phyloP scores from a whole-genome alignment of 2,113 vertebrate species.

The Prinia subflava region DNA sequence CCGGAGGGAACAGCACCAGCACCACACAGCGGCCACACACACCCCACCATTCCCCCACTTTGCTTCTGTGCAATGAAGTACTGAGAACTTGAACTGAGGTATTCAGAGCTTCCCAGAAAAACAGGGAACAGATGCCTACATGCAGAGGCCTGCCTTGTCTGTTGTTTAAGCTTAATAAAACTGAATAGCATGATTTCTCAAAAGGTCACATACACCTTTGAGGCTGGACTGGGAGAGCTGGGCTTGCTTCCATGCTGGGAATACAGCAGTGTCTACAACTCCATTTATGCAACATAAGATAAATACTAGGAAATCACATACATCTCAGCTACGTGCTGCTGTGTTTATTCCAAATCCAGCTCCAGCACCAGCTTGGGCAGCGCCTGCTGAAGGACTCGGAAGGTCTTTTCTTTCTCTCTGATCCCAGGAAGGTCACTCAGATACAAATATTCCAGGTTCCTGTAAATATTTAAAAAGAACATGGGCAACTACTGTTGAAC shows the following conservation, averaged over 20 bases:
- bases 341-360: conserved; percentile 76
- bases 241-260: background rate
- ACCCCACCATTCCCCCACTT: fast-evolving
- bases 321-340: background rate
- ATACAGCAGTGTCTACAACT: background rate
- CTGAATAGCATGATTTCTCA: background rate
- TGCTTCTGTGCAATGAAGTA: background rate
- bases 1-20: background rate
- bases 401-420: conserved; percentile 77
- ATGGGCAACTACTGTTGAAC: background rate
- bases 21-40: background rate
- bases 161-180: background rate
- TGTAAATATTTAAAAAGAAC: conserved; percentile 58
- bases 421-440: conserved; percentile 92
- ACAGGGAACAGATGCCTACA: fast-evolving
- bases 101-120: background rate
- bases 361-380: conserved; percentile 81
- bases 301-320: background rate
- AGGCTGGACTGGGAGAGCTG: background rate
- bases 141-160: background rate
- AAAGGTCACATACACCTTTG: background rate
- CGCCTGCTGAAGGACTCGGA: conserved; percentile 76
- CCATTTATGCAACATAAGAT: background rate
- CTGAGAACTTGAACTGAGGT: background rate
- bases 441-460: conserved; percentile 87